Evolutionary conservation across 2,113 vertebrate genomes (phyloP), one percentile per base, ranked within the genome.

Genomic region (Antennarius striatus): DNA sequence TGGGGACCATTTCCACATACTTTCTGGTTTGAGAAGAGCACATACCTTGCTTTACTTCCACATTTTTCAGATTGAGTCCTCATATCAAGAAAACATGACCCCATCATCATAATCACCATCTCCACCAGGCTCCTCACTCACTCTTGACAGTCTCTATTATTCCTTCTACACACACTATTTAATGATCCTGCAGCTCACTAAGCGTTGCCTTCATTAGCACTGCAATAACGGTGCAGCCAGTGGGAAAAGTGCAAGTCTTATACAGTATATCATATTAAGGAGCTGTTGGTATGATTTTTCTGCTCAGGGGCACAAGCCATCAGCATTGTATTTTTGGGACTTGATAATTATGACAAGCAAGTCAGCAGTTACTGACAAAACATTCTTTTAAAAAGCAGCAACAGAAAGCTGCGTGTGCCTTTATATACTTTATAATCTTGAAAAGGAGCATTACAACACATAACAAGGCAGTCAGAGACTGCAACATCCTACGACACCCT

Each of bases 201-300:
- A 63, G 66, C 1, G 6, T 32, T 59, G 46, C 51, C 64, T 61
- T 76, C 74, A 78, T 84, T 80, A 78, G 79, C 71, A 29, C 4
- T 72, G 76, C 71, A 62, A 63, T 68, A 61, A 60, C 4, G 10
- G 51, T 42, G 49, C 70, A 77, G 73, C 75, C 59, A 28, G 32
- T 58, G 54, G 75, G 63, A 69, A 66, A 68, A 49, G 36, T 5
- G 36, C 52, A 62, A 49, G 56, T 51, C 36, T 40, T 55, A 61
- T 65, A 14, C 7, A 2, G 5, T 36, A 36, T 22, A 63, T 80
- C 71, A 68, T 54, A 73, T 68, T 60, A 63, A 77, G 51, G 42
- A 62, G 47, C 66, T 49, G 56, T 69, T 73, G 4, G 40, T 47
- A 61, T 58, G 49, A 72, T 67, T 67, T 56, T 42, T 30, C 36